Evolutionary conservation across 2,113 vertebrate species (phyloP).

Genomic region (Meleagris gallopavo): DNA sequence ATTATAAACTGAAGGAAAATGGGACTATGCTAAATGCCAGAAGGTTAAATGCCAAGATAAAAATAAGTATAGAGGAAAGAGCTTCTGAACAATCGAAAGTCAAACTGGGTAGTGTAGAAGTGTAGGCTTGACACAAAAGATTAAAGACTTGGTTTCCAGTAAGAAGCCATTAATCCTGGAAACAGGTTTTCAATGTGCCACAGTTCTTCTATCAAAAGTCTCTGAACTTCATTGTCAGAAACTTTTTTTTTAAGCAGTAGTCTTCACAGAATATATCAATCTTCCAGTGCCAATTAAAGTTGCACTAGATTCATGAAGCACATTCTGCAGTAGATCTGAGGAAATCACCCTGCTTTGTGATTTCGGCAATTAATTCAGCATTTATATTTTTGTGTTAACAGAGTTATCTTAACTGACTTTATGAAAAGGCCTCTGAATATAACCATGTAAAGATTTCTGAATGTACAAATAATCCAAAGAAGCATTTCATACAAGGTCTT

Average conservation of each 20-base stretch:
- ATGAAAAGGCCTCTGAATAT: background rate
- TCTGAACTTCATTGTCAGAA: background rate
- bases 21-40: background rate
- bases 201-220: background rate
- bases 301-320: background rate
- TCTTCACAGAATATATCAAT: background rate
- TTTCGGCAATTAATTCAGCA: background rate
- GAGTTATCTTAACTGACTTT: background rate
- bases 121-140: background rate
- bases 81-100: background rate
- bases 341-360: background rate
- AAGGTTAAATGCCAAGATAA: background rate
- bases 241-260: background rate
- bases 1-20: too few species aligned
- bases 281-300: background rate
- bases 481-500: background rate
- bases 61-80: background rate
- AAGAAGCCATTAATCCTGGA: background rate
- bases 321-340: background rate
- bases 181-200: background rate
- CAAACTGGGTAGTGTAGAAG: background rate
- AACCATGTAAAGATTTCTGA: background rate
- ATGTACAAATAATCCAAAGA: background rate
- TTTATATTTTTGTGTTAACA: background rate
- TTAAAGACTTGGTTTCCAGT: fast-evolving